Evolutionary conservation across 2,888 invertebrate genomes (phyloP), one percentile per base, ranked within the genome.

Genomic region (Melinaea marsaeus): DNA sequence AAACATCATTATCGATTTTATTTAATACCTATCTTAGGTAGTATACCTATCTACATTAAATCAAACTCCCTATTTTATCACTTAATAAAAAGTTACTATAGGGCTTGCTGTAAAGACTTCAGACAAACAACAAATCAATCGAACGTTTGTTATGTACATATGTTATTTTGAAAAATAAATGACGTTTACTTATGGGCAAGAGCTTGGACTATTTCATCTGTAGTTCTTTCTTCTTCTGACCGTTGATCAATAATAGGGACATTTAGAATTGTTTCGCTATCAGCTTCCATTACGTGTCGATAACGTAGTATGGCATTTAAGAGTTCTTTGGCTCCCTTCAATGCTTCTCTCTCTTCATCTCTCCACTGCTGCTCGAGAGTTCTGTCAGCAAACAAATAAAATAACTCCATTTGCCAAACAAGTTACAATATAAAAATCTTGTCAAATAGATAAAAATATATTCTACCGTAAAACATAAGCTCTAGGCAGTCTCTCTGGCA

Each of bases 291-390:
- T 1, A 80, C 59, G 0, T 67, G 70, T 2, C 88, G 81, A 69
- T 90, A 90, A 11, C 78, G 78, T 3, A 90, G 72, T 51, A 90
- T 80, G 1, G 90, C 90, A 2, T 57, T 62, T 7, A 83, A 47
- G 5, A 90, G 76, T 67, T 89, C 89, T 61, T 74, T 82, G 0
- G 79, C 88, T 1, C 89, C 90, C 56, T 78, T 85, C 0, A 84
- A 69, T 4, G 74, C 57, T 3, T 81, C 78, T 55, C 83, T 78
- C 0, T 78, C 69, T 0, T 71, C 57, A 2, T 83, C 85, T 13
- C 72, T 73, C 90, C 90, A 89, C 67, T 86, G 84, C 58, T 78
- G 81, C 69, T 90, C 90, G 64, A 90, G 70, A 55, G 80, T 84
- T 66, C 90, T 90, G 67, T 13, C 33, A 57, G 60, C 2, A 48